Evolutionary conservation across 2,797 vertebrate species (phyloP).

Genomic region (Epinephelus malabaricus): DNA sequence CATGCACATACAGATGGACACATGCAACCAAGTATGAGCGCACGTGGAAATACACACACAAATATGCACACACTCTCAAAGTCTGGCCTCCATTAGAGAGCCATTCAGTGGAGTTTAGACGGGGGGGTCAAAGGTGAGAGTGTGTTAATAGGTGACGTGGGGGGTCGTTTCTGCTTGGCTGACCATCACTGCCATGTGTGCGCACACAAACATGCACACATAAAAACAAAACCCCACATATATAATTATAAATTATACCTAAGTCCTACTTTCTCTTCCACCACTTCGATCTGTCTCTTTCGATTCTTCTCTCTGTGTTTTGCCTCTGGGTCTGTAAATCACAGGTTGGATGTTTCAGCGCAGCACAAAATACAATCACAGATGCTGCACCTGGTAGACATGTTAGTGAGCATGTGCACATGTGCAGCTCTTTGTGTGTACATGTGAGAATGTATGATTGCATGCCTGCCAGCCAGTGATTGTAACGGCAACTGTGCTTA

Average conservation of each 20-base stretch:
- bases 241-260: conserved; percentile 44
- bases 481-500: neutral
- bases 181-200: conserved; percentile 70
- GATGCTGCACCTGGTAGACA: conserved; percentile 78
- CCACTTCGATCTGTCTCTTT: conserved; percentile 24
- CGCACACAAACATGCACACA: conserved; percentile 17
- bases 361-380: conserved; percentile 75
- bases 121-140: conserved; percentile 78
- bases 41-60: conserved; percentile 49
- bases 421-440: conserved; percentile 42
- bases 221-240: conserved; percentile 4
- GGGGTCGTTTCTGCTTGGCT: conserved; percentile 83
- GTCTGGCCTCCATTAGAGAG: conserved; percentile 84
- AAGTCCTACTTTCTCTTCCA: conserved; percentile 7
- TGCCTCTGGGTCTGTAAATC: conserved; percentile 77
- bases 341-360: conserved; percentile 70
- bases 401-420: conserved; percentile 66
- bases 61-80: conserved; percentile 46
- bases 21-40: conserved; percentile 36
- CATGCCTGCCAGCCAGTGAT: conserved; percentile 15
- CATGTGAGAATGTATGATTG: conserved; percentile 51
- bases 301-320: conserved; percentile 36
- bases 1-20: conserved; percentile 32
- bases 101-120: conserved; percentile 68
- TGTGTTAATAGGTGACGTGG: conserved; percentile 84